Evolutionary conservation across 64 coral and sea anemone genomes (phyloP).

Genomic region (Dendrophyllia cribrosa): DNA sequence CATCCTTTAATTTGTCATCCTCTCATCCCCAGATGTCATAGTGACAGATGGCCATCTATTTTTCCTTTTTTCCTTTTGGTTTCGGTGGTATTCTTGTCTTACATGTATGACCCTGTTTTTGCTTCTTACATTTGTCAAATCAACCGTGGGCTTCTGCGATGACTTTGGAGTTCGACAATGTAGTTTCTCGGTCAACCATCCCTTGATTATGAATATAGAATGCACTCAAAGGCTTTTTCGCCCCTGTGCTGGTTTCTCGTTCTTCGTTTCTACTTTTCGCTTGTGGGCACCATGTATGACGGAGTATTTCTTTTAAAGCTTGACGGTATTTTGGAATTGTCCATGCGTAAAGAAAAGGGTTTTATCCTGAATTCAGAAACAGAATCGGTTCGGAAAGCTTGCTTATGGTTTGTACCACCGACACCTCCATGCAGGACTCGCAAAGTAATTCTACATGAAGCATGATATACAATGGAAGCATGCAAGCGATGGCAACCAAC

Average conservation of each 20-base stretch:
- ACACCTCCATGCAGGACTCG: not conserved
- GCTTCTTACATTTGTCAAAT: not conserved
- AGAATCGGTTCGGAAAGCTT: not conserved
- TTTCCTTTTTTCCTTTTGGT: no score
- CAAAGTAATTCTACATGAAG: slow-evolving; percentile 32
- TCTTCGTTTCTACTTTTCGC: not conserved
- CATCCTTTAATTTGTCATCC: no score
- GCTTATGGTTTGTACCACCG: slow-evolving; percentile 3
- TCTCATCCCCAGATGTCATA: no score
- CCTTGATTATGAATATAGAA: not conserved
- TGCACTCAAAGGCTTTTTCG: not conserved
- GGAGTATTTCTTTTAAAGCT: not conserved
- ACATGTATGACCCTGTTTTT: not conserved
- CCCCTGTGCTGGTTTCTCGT: not conserved
- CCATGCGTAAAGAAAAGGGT: not conserved
- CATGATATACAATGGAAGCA: slow-evolving; percentile 3
- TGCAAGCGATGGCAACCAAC: not conserved
- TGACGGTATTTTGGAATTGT: slow-evolving; percentile 29
- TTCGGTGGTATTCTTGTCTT: no score
- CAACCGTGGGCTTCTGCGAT: not conserved
- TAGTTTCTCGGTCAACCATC: not conserved
- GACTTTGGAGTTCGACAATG: not conserved
- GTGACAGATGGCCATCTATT: no score
- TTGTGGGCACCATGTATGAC: not conserved
- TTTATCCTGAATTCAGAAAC: no score